Evolutionary conservation across 1,140 invertebrate genomes (phyloP).

Genomic region (Megalopta genalis): DNA sequence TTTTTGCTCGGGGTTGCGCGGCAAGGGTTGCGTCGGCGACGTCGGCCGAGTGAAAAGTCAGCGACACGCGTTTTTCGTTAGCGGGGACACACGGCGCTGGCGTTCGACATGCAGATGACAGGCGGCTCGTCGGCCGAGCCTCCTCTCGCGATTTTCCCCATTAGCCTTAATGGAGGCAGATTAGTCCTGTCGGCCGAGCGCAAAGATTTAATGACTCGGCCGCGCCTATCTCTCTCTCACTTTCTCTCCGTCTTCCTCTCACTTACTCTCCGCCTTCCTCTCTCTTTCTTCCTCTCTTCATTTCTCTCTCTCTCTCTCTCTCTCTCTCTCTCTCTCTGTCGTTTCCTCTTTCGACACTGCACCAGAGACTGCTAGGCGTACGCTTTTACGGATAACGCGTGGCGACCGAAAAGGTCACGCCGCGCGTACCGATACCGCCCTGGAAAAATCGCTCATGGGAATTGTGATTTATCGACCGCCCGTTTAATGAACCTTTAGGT

Average conservation of each 20-base stretch:
- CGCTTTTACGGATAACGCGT: constrained; percentile 24
- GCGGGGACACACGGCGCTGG: not conserved
- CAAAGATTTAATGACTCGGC: constrained; percentile 62
- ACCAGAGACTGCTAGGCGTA: not conserved
- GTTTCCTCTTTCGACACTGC: constrained; percentile 2
- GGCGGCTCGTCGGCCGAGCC: constrained; percentile 52
- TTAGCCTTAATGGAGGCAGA: constrained; percentile 66
- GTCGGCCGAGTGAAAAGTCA: constrained; percentile 50
- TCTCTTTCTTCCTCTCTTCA: constrained; percentile 3
- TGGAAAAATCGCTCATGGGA: not conserved
- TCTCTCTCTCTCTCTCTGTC: constrained; percentile 3
- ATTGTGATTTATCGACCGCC: constrained; percentile 4
- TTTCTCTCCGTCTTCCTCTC: constrained; percentile 11
- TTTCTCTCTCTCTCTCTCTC: constrained; percentile 21
- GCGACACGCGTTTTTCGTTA: constrained; percentile 57
- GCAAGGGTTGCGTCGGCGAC: constrained; percentile 49
- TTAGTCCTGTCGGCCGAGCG: constrained; percentile 51
- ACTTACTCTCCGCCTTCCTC: constrained; percentile 21
- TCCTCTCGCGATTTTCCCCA: constrained; percentile 50
- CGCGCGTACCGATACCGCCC: not conserved
- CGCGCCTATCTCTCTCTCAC: constrained; percentile 44
- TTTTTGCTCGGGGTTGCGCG: constrained; percentile 41
- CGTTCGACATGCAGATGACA: constrained; percentile 59
- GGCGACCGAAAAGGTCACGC: constrained; percentile 30
- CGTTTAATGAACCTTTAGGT: not conserved